Percentiles rank a stretch among this genome's conserved stretches.
Evolutionary conservation across 92 coral and sea anemone genomes (phyloP).

Genomic region (Bergia puertoricense): DNA sequence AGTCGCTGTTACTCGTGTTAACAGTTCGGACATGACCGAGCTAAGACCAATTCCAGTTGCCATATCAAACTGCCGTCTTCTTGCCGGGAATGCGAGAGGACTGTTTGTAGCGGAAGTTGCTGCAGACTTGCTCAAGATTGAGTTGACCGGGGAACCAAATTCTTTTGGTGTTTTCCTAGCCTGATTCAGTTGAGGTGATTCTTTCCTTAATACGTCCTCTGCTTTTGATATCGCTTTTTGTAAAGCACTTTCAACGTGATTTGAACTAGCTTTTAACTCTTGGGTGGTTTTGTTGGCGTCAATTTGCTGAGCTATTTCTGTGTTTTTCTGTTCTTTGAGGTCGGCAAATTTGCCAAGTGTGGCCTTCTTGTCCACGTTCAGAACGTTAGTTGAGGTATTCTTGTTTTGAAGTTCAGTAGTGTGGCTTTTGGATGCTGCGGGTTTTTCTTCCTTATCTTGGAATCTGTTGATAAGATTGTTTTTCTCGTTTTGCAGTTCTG

Average conservation of each 20-base stretch:
- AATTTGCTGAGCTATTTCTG: neutral
- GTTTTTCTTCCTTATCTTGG: neutral
- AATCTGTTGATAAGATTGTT: constrained; percentile 4
- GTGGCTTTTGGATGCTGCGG: neutral
- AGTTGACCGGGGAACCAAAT: neutral
- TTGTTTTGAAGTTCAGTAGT: neutral
- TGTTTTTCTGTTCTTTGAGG: neutral
- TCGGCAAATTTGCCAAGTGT: neutral
- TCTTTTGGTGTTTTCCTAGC: neutral
- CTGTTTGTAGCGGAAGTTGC: neutral
- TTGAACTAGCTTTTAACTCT: neutral
- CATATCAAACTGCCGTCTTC: constrained; percentile 2
- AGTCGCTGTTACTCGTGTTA: constrained; percentile 18
- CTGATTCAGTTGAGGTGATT: neutral
- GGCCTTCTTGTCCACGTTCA: neutral
- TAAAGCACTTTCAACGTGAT: neutral
- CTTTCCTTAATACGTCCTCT: neutral
- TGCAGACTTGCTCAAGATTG: neutral
- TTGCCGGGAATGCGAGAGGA: neutral
- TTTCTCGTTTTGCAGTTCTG: neutral
- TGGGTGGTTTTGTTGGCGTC: neutral
- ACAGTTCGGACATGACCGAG: constrained; percentile 23
- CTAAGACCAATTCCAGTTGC: constrained; percentile 2
- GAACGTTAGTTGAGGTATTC: neutral
- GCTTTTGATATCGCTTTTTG: neutral